Evolutionary conservation across 1,140 invertebrate genomes (phyloP).

Genomic region (Euura lappo): DNA sequence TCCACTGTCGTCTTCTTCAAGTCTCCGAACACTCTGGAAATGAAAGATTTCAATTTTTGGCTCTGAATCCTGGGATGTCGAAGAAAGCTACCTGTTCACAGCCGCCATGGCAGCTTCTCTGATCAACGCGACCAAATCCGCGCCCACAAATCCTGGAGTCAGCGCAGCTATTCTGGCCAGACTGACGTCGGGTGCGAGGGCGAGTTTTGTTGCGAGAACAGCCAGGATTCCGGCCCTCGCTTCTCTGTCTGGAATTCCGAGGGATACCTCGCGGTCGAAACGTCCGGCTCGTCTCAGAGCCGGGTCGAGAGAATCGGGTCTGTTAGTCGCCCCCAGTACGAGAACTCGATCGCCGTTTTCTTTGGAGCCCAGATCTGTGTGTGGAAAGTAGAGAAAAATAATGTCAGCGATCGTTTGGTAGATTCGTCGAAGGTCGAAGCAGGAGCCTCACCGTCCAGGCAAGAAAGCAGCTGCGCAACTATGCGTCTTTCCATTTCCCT

Average conservation of each 20-base stretch:
- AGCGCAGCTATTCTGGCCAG: constrained; percentile 76
- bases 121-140: constrained; percentile 87
- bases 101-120: constrained; percentile 87
- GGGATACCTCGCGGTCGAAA: constrained; percentile 90
- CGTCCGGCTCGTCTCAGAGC: constrained; percentile 89
- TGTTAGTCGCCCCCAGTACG: constrained; percentile 94
- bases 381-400: constrained; percentile 20
- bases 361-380: constrained; percentile 63
- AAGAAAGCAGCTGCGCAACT: constrained; percentile 89
- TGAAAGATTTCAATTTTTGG: constrained; percentile 15
- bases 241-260: constrained; percentile 91
- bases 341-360: constrained; percentile 76
- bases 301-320: constrained; percentile 92
- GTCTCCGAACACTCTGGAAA: constrained; percentile 31
- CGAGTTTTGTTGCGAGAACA: constrained; percentile 72
- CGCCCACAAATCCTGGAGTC: constrained; percentile 97
- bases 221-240: constrained; percentile 79
- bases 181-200: constrained; percentile 73
- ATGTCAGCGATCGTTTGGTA: not conserved
- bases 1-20: constrained; percentile 22
- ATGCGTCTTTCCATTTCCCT: constrained; percentile 96
- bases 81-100: constrained; percentile 68
- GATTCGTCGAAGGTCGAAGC: constrained; percentile 15
- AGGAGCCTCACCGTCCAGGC: constrained; percentile 75
- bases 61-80: not conserved